These are phyloP conservation scores for Gallinago stenura DNA, from an alignment of 2,797 vertebrate species.

Conservation along the genomic window DNA sequence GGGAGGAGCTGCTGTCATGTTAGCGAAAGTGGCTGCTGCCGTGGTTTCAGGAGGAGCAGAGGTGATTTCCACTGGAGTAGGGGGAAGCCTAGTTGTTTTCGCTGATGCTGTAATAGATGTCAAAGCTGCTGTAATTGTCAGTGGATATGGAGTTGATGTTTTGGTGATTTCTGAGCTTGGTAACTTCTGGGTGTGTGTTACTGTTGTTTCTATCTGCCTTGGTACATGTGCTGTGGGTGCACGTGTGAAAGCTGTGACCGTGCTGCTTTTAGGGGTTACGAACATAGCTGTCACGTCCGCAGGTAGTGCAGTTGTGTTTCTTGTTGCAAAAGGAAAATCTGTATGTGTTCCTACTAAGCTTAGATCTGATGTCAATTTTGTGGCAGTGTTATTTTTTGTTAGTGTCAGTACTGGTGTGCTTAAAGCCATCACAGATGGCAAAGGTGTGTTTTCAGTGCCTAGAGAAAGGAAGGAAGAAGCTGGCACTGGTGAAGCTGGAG, in stretches of 20 bases:
- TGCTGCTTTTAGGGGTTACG: slow-evolving; percentile 62
- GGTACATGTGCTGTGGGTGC: slow-evolving; percentile 74
- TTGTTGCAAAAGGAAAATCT: slow-evolving; percentile 63
- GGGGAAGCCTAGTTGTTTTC: slow-evolving; percentile 80
- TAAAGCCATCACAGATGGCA: slow-evolving; percentile 81
- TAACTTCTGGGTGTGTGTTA: slow-evolving; percentile 72
- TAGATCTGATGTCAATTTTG: slow-evolving; percentile 76
- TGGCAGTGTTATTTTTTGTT: slow-evolving; percentile 77
- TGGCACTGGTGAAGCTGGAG: slow-evolving; percentile 80
- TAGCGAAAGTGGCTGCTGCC: slow-evolving; percentile 77
- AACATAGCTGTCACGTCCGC: slow-evolving; percentile 53
- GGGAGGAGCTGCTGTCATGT: slow-evolving; percentile 83
- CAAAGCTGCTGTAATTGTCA: slow-evolving; percentile 81
- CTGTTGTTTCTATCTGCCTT: slow-evolving; percentile 75
- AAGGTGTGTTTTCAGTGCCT: slow-evolving; percentile 77
- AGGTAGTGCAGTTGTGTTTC: slow-evolving; percentile 65
- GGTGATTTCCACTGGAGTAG: slow-evolving; percentile 71
- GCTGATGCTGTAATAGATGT: slow-evolving; percentile 82
- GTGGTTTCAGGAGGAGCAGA: slow-evolving; percentile 62
- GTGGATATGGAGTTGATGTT: slow-evolving; percentile 76
- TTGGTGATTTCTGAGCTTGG: slow-evolving; percentile 74
- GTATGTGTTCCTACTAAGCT: slow-evolving; percentile 68
- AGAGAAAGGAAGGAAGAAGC: slow-evolving; percentile 81
- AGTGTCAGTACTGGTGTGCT: slow-evolving; percentile 68
- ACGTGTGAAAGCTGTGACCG: slow-evolving; percentile 47